These are phyloP conservation scores for Pygoscelis adeliae DNA, from an alignment of 2,113 vertebrate genomes.

Conservation along the genomic window DNA sequence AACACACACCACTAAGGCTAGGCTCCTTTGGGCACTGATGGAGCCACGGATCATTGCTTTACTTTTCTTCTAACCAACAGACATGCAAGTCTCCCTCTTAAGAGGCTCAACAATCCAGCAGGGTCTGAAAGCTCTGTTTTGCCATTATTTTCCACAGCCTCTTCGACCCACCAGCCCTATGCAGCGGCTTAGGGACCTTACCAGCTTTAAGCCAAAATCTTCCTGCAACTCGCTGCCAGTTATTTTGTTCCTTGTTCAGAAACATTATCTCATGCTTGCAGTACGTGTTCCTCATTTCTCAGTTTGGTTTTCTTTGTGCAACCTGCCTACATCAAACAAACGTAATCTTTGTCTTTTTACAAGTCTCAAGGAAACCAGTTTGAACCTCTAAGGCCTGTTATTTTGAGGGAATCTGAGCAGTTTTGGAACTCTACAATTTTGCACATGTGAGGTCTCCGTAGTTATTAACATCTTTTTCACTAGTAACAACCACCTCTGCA, in stretches of 20 bases:
- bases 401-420: not conserved
- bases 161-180: not conserved
- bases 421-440: not conserved
- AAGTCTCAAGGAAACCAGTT: not conserved
- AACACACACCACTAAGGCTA: not conserved
- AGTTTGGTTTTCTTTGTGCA: too few species aligned
- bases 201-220: not conserved
- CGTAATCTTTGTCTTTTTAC: not conserved
- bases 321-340: not conserved
- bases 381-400: not conserved
- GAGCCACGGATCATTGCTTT: not conserved
- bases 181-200: fast-evolving
- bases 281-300: fast-evolving
- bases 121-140: not conserved
- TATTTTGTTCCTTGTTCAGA: not conserved
- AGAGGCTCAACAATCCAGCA: not conserved
- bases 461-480: not conserved
- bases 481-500: not conserved
- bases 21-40: not conserved
- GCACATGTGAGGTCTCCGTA: not conserved
- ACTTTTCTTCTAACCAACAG: not conserved
- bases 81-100: fast-evolving
- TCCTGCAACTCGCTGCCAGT: not conserved
- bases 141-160: not conserved
- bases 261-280: not conserved